A percentile compares a stretch with the other conserved stretches of the same genome.
Conservation (phyloP, 2,888 invertebrate genomes). For the Cyrtodaria siliqua region DNA sequence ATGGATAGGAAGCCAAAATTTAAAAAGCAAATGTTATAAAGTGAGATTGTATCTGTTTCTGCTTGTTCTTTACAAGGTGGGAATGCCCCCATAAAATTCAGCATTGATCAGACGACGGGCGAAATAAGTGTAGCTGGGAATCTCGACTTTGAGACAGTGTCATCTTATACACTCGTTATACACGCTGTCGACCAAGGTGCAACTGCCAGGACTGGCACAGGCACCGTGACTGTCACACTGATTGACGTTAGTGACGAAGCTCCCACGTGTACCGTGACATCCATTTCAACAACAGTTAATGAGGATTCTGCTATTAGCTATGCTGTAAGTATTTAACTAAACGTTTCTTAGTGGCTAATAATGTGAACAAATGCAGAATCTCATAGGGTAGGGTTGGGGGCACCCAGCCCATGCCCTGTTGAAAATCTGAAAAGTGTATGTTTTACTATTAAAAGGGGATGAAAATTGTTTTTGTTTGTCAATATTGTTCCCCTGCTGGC, state of each 20-base stretch:
- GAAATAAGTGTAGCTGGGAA: constrained; percentile 51
- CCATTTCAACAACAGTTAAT: constrained; percentile 52
- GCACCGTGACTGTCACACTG: constrained; percentile 69
- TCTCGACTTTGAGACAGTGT: constrained; percentile 71
- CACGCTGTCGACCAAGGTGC: constrained; percentile 67
- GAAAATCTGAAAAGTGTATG: no score
- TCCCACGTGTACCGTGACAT: constrained; percentile 71
- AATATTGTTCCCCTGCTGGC: no score
- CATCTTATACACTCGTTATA: constrained; percentile 62
- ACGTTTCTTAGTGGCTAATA: no score
- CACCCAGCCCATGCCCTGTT: no score
- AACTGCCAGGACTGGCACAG: constrained; percentile 40
- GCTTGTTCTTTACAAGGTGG: constrained; percentile 55
- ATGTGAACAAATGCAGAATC: no score
- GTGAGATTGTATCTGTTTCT: no score
- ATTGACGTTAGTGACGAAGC: constrained; percentile 79
- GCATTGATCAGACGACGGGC: constrained; percentile 63
- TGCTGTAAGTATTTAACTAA: constrained; percentile 57
- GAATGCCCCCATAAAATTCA: constrained; percentile 63
- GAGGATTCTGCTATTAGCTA: constrained; percentile 61
- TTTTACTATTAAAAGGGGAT: no score
- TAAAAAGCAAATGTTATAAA: no score
- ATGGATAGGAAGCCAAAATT: no score
- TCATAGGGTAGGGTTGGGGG: no score
- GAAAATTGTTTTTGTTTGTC: no score